Conservation (phyloP, 2,888 invertebrate genomes). For the Parnassius glacialis region DNA sequence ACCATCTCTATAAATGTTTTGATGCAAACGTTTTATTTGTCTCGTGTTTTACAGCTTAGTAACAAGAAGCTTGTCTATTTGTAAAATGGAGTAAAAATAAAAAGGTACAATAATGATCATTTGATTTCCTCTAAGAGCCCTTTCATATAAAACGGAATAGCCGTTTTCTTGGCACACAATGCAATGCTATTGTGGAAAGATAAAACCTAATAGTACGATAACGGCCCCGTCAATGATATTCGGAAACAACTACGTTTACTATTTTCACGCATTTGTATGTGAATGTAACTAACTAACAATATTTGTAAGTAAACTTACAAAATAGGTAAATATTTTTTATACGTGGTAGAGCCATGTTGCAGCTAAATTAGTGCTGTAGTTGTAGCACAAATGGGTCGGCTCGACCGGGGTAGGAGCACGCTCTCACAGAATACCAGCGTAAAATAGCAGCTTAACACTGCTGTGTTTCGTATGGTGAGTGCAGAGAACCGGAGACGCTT, state of each 20-base stretch:
- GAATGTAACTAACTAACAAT: not conserved
- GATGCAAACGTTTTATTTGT: too few species aligned
- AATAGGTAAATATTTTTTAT: too few species aligned
- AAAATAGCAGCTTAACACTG: too few species aligned
- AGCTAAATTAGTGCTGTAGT: too few species aligned
- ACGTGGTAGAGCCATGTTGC: too few species aligned
- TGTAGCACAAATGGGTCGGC: too few species aligned
- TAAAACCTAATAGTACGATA: conserved; percentile 15
- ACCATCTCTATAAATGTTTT: too few species aligned
- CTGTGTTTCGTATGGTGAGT: too few species aligned
- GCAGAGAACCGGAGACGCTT: too few species aligned
- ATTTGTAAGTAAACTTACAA: too few species aligned
- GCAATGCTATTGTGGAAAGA: conserved; percentile 15
- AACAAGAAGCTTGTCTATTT: not conserved
- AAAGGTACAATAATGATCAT: conserved; percentile 1
- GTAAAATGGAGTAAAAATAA: not conserved
- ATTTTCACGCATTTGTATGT: conserved; percentile 1
- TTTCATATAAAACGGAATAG: conserved; percentile 12
- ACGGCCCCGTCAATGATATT: conserved; percentile 9
- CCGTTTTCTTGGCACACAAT: conserved; percentile 4
- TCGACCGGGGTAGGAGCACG: too few species aligned
- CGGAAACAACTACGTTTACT: conserved; percentile 8
- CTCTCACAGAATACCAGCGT: too few species aligned
- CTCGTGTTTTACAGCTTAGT: not conserved
- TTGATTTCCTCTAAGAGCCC: conserved; percentile 1